These are phyloP conservation scores for Diachrysia chrysitis DNA, from an alignment of 2,888 invertebrate species.

Conservation along the genomic window DNA sequence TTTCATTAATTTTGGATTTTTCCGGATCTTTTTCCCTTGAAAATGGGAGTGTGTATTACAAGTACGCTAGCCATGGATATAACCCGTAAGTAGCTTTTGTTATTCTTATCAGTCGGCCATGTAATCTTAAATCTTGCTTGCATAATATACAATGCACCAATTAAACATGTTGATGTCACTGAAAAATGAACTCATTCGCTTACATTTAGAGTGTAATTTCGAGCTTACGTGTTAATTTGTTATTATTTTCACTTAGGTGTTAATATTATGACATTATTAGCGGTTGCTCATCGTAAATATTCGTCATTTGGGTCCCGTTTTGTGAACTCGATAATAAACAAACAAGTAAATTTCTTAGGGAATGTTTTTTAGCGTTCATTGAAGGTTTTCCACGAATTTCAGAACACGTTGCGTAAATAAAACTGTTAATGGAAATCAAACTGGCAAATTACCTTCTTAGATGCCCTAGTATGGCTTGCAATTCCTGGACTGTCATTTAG, in stretches of 20 bases:
- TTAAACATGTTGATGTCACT: constrained; percentile 21
- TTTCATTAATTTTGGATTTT: constrained; percentile 28
- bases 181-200: constrained; percentile 16
- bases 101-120: constrained; percentile 17
- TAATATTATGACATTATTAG: constrained; percentile 38
- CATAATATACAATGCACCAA: constrained; percentile 42
- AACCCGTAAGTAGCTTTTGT: constrained; percentile 79
- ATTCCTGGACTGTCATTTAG: constrained; percentile 31
- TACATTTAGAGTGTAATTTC: constrained; percentile 20
- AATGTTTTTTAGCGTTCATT: constrained; percentile 7
- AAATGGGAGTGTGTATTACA: constrained; percentile 82
- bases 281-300: constrained; percentile 32
- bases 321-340: constrained; percentile 25
- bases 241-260: constrained; percentile 30
- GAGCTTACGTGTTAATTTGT: constrained; percentile 18
- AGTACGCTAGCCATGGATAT: constrained; percentile 85
- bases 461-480: constrained; percentile 20
- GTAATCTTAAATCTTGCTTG: constrained; percentile 31
- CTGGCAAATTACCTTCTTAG: too few species aligned
- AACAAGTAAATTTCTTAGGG: background rate
- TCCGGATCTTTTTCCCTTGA: constrained; percentile 47
- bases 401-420: background rate
- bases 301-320: constrained; percentile 33
- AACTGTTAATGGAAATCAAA: constrained; percentile 5
- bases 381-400: background rate